phyloP scores from a whole-genome alignment of 30 jellyfish, hydroid and myxozoan species.

The Morbakka virulenta region DNA sequence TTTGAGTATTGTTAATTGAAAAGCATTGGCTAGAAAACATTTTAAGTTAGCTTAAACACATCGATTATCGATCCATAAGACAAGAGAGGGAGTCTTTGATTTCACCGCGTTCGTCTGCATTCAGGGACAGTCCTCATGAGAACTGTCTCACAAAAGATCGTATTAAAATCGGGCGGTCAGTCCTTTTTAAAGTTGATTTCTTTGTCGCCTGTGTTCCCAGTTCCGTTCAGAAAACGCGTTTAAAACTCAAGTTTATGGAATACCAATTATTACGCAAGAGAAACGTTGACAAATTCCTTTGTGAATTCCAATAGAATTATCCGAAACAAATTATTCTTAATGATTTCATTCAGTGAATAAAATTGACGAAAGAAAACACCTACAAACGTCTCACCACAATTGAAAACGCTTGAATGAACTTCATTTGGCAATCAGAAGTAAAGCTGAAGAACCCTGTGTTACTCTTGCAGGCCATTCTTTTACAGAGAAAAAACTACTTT shows the following conservation, averaged over 20 bases:
- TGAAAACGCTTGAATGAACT: too few species aligned
- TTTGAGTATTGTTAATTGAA: background rate
- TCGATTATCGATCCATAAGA: background rate
- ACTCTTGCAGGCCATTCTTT: too few species aligned
- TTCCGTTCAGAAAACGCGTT: background rate
- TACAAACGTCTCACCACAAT: too few species aligned
- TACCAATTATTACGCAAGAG: background rate
- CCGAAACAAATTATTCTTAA: background rate
- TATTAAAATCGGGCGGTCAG: background rate
- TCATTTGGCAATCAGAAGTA: too few species aligned
- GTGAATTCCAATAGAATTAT: background rate
- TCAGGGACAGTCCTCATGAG: background rate
- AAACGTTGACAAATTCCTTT: background rate
- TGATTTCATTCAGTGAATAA: background rate
- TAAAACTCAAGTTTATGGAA: background rate
- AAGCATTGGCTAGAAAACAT: background rate
- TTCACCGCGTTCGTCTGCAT: background rate
- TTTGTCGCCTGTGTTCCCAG: background rate
- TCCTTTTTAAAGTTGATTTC: background rate
- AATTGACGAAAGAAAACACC: background rate
- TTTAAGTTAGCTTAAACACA: background rate
- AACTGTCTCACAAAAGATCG: background rate
- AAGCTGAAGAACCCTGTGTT: too few species aligned
- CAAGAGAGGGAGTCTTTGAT: background rate
- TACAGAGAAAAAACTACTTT: too few species aligned